Base-by-base conservation (phyloP, 2,113 vertebrate genomes). In the Panthera leo region DNA sequence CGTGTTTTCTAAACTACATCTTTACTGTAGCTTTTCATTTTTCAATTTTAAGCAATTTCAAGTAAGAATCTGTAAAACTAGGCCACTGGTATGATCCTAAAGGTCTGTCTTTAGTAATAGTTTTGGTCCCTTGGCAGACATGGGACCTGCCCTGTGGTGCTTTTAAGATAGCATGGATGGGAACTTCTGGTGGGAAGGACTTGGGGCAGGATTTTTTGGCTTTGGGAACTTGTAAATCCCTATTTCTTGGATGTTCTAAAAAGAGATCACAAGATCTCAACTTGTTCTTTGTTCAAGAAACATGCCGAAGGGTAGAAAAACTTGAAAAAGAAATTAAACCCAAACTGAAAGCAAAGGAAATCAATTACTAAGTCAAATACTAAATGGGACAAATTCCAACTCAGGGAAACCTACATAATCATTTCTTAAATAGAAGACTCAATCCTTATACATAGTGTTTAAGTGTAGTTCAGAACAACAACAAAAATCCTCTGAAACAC, bases 201-300 rank as follows among this genome's bases (percentile, higher is more conserved):
- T 31, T 45, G 7, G 18, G n/a, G n/a, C 31, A 85, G 39, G 15
- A 6, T 68, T 61, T 93, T 89, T 78, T 88, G 73, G 39, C n/a
- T 67, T 80, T 87, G 61, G 45, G 65, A 95, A 82, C 48, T 95
- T 36, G 27, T 15, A 89, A 91, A 76, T 85, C 71, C 61, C 84
- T 16, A 70, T 58, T 63, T 65, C 51, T 61, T 91, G 39, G 82
- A 55, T 91, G 34, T 94, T 94, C 45, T 91, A 63, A 51, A 94
- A 70, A 63, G 84, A 85, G 21, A 29, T 92, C 34, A 55, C 76
- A 51, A 51, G 29, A 76, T 80, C 67, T 45, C 53, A 96, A 42
- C 3, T 90, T 85, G 51, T 23, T 67, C 71, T 95, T 91, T 71
- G 39, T 92, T 94, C 48, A 92, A 79, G 39, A 88, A 92, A 90